A percentile compares a stretch with the other conserved stretches of the same genome.
Evolutionary conservation across 2,797 vertebrate species (phyloP).

Genomic region (Sternarchorhynchus goeldii): DNA sequence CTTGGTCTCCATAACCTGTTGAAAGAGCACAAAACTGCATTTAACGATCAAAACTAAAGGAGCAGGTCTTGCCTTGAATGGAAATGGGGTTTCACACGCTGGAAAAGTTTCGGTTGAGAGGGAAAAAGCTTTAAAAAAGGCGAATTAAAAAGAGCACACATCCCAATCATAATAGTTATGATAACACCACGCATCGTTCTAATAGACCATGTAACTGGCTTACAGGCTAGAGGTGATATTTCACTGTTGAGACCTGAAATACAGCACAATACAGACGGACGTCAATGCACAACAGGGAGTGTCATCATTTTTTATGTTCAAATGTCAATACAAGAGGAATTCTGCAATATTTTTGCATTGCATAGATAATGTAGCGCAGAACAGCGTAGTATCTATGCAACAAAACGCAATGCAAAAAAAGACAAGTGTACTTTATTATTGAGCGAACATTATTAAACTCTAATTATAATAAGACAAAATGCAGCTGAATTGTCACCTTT

Average conservation of each 20-base stretch:
- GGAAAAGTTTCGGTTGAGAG: background rate
- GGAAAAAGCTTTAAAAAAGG: background rate
- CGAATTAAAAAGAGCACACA: constrained; percentile 5
- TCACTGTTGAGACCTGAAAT: background rate
- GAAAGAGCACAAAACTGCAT: constrained; percentile 3
- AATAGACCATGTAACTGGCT: background rate
- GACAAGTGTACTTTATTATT: too few species aligned
- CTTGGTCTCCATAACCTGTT: constrained; percentile 88
- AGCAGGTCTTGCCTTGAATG: background rate
- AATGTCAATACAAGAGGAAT: background rate
- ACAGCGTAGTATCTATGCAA: too few species aligned
- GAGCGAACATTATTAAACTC: too few species aligned
- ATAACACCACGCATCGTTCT: background rate
- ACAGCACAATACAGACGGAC: background rate
- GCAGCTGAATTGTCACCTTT: too few species aligned
- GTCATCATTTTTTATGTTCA: background rate
- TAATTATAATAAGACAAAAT: too few species aligned
- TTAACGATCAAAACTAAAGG: background rate
- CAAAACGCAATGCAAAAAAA: too few species aligned
- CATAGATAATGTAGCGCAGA: too few species aligned
- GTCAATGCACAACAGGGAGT: background rate
- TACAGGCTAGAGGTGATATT: background rate
- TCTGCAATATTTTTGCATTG: background rate
- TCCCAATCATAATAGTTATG: background rate
- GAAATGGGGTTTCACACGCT: background rate